Conservation (phyloP, 2,888 invertebrate species). For the Platycheirus albimanus region DNA sequence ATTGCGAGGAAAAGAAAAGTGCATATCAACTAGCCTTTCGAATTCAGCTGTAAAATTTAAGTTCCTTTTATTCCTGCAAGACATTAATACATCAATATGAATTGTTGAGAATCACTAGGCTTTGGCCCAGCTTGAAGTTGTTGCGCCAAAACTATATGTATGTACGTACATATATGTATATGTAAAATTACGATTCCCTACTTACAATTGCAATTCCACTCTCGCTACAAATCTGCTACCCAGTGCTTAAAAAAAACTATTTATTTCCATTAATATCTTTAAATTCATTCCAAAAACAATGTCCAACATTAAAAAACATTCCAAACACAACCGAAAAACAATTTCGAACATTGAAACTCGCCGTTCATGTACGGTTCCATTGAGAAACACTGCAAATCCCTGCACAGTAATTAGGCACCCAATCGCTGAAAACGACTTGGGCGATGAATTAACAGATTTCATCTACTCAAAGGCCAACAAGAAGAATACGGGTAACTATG, state of each 20-base stretch:
- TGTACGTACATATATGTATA: too few species aligned
- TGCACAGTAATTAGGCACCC: slow-evolving; percentile 62
- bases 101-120: too few species aligned
- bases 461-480: slow-evolving; percentile 51
- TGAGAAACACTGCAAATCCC: slow-evolving; percentile 49
- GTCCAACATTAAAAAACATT: slow-evolving; percentile 67
- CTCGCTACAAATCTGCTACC: neutral
- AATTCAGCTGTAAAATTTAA: too few species aligned
- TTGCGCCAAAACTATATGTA: too few species aligned
- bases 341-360: slow-evolving; percentile 13
- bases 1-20: too few species aligned
- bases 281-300: slow-evolving; percentile 23
- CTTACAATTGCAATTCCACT: neutral
- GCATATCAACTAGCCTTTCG: too few species aligned
- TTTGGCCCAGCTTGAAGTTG: too few species aligned
- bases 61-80: too few species aligned
- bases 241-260: neutral
- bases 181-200: too few species aligned
- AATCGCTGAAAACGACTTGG: slow-evolving; percentile 36
- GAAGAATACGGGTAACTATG: slow-evolving; percentile 59
- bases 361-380: neutral
- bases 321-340: slow-evolving; percentile 52
- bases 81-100: too few species aligned
- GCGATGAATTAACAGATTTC: slow-evolving; percentile 37
- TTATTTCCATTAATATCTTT: neutral